These are phyloP conservation scores for Caranx ignobilis DNA, from an alignment of 2,113 vertebrate genomes.

Conservation along the genomic window DNA sequence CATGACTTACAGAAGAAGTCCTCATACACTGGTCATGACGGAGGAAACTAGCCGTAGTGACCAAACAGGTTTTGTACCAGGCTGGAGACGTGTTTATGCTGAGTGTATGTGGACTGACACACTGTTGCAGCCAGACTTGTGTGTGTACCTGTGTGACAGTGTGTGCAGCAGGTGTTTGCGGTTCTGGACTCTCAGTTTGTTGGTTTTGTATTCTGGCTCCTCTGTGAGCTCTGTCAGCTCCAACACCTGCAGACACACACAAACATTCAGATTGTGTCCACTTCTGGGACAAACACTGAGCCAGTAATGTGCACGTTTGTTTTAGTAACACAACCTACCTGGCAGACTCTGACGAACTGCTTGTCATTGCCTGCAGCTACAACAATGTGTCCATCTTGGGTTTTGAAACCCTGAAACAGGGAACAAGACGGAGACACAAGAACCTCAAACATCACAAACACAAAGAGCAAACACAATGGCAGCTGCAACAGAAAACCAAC, in stretches of 20 bases:
- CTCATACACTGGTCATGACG: no score
- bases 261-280: neutral
- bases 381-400: conserved; percentile 91
- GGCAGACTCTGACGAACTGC: conserved; percentile 91
- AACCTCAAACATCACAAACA: neutral
- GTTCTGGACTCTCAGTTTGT: conserved; percentile 90
- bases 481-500: no score
- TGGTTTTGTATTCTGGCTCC: conserved; percentile 89
- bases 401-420: conserved; percentile 88
- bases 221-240: conserved; percentile 84
- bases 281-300: neutral
- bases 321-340: conserved; percentile 80
- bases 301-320: neutral
- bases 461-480: no score
- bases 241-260: conserved; percentile 85
- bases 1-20: no score
- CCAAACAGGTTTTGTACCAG: no score
- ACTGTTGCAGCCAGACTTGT: neutral
- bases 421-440: neutral
- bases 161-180: conserved; percentile 86
- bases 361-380: conserved; percentile 92
- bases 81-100: no score
- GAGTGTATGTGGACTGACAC: no score
- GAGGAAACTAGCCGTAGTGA: no score
- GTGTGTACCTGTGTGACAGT: conserved; percentile 86